These are phyloP conservation scores for Mobula birostris DNA, from an alignment of 2,113 vertebrate species.

Conservation along the genomic window DNA sequence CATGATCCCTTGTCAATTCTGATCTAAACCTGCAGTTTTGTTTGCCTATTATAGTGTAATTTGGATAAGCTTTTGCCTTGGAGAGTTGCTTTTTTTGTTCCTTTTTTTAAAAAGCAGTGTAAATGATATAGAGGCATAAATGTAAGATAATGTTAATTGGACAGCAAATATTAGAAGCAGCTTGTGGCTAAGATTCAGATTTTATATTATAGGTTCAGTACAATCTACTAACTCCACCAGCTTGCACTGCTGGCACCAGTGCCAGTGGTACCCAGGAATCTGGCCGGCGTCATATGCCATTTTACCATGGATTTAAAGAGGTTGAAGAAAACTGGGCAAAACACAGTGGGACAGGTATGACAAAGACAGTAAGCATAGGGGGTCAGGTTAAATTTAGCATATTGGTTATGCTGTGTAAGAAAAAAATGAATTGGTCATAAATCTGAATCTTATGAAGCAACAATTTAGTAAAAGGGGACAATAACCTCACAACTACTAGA, in stretches of 20 bases:
- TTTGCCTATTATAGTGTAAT: neutral
- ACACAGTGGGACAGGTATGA: slow-evolving; percentile 43
- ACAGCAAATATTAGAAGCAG: neutral
- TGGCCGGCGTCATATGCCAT: slow-evolving; percentile 59
- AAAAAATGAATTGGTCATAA: no score
- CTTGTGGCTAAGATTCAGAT: neutral
- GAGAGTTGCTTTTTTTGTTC: neutral
- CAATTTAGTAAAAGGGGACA: no score
- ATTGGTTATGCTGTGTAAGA: neutral
- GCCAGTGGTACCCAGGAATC: slow-evolving; percentile 68
- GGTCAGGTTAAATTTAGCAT: slow-evolving; percentile 64
- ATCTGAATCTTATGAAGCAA: no score
- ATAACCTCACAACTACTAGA: no score
- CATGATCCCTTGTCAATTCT: neutral
- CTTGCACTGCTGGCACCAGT: slow-evolving; percentile 52
- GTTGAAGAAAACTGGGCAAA: slow-evolving; percentile 98
- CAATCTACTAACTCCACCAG: slow-evolving; percentile 84
- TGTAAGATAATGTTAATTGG: neutral
- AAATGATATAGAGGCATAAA: neutral
- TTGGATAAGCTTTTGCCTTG: neutral
- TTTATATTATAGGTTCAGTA: slow-evolving; percentile 76
- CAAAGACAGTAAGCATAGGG: slow-evolving; percentile 90
- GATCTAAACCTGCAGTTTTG: neutral
- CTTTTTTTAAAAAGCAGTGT: neutral
- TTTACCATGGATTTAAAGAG: slow-evolving; percentile 93